Evolutionary conservation across 2,888 invertebrate genomes (phyloP), one percentile per base, ranked within the genome.

Genomic region (Tachina fera): DNA sequence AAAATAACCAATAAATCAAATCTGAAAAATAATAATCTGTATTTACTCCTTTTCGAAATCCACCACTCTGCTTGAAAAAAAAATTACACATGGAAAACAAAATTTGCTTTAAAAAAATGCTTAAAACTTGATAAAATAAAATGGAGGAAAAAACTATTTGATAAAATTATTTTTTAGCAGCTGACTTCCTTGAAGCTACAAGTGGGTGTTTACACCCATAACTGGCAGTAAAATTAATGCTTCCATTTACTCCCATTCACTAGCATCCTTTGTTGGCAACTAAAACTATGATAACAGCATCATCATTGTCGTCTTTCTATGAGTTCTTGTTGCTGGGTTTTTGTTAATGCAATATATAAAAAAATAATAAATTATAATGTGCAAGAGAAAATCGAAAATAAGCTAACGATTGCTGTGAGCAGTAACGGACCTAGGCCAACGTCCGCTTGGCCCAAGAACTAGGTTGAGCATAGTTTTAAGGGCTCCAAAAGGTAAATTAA

Each of bases 101-200:
- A 83, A 70, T 60, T 65, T 65, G 43, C 0, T 74, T 31, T 61
- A 70, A 56, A 41, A 19, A 65, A 72, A 76, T 53, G 22, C n/a
- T n/a, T n/a, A n/a, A n/a, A n/a, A n/a, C n/a, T n/a, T n/a, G n/a
- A n/a, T n/a, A n/a, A n/a, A n/a, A n/a, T n/a, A n/a, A n/a, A n/a
- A 22, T 41, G 13, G 1, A 68, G 13, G 16, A 8, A 14, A 60
- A 60, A 56, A 47, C 49, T 67, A 63, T 14, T 56, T 58, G 31
- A 76, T 43, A 79, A 79, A 70, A 56, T 63, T 51, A 56, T 74
- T 74, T 63, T 45, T 63, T 45, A 74, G 65, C 81, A 84, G 71
- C 75, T 76, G 83, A 81, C 75, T 88, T 70, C 68, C 61, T 65
- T 65, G 81, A 87, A 83, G 60, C 86, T 82, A 87, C 88, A 88